Base-by-base conservation (phyloP, 64 coral and sea anemone species). In the Anthopleura sola region DNA sequence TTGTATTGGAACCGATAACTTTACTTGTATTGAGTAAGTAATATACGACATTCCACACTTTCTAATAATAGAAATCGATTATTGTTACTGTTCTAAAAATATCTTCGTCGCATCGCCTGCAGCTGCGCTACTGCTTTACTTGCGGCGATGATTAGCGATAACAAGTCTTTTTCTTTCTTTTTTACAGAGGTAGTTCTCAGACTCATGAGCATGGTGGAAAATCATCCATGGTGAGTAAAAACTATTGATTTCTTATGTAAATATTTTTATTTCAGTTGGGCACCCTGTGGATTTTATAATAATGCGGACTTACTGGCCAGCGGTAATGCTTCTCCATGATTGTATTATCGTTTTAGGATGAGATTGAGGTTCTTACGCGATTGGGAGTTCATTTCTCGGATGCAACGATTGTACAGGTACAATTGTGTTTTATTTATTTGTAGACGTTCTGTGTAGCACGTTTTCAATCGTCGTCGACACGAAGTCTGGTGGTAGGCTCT, bases 321-420 rank as follows among this genome's bases (percentile, higher is more conserved):
- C 50, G 13, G 50, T 53, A 53, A 2, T 53, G 12, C 7, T 53
- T 13, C 2, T 13, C 16, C 50, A 53, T 53, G 1, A 53, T 17
- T 23, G 20, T 18, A n/a, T 5, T 60, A 29, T 82, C 3, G 36
- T 83, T 84, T 15, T 71, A 95, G 93, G 86, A 95, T 48, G 87
- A 68, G 0, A 80, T 85, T 12, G 93, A 88, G 29, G 54, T 95
- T 55, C 64, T 95, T 33, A 91, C 60, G 34, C 82, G 93, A 3
- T 86, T 95, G 24, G 80, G 89, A 50, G 86, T 95, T n/a, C 71
- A 88, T 75, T 95, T 95, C 39, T 88, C 93, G 29, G 93, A 95
- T 58, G 93, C 86, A 33, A 91, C 90, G 66, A 91, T 95, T 46
- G 87, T 95, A 78, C 89, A 95, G 89, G 93, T 95, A 29, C 80